phyloP scores from a whole-genome alignment of 2,888 invertebrate genomes.

The Diabrotica balteata region DNA sequence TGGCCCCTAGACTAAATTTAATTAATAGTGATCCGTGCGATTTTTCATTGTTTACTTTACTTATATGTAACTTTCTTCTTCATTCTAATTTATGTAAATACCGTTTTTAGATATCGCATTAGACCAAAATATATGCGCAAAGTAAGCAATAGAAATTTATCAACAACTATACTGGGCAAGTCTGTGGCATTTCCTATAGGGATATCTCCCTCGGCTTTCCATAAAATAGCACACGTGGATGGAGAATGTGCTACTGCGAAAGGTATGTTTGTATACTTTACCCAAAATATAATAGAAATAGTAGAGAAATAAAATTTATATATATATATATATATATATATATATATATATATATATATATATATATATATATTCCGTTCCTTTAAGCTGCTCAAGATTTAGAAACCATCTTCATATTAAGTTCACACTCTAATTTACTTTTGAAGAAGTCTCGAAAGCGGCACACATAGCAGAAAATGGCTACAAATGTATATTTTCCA shows the following conservation, averaged over 20 bases:
- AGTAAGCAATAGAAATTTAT: not conserved
- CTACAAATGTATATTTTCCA: not conserved
- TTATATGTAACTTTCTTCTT: too few species aligned
- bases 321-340: too few species aligned
- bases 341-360: too few species aligned
- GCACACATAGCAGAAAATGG: not conserved
- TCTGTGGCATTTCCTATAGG: not conserved
- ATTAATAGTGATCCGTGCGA: too few species aligned
- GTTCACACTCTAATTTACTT: not conserved
- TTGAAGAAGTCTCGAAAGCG: not conserved
- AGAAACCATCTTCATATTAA: not conserved
- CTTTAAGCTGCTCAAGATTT: not conserved
- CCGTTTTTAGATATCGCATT: conserved; percentile 3
- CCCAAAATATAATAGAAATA: too few species aligned
- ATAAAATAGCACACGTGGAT: conserved; percentile 8
- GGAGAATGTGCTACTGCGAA: conserved; percentile 3
- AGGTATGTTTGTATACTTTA: not conserved
- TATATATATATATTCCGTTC: not conserved
- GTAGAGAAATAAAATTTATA: too few species aligned
- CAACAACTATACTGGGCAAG: conserved; percentile 4
- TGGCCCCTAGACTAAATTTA: too few species aligned
- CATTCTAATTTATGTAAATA: too few species aligned
- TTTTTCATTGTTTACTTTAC: too few species aligned
- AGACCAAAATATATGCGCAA: conserved; percentile 11
- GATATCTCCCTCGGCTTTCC: conserved; percentile 3